Conservation (phyloP, 23 tunicate genomes). For the Clavelina lepadiformis region DNA sequence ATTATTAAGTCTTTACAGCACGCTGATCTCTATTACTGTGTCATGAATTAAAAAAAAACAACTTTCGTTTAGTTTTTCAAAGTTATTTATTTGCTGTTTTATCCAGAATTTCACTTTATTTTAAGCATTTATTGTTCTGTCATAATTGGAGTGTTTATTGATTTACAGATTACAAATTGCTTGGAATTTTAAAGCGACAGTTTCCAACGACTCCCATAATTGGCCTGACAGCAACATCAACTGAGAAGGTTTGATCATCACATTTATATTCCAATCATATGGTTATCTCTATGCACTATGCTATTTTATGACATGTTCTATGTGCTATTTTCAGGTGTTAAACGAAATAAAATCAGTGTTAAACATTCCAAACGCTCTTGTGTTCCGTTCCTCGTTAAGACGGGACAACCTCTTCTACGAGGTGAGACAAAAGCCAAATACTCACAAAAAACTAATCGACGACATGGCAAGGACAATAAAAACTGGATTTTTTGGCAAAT, state of each 20-base stretch:
- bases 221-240: conserved; percentile 88
- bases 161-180: conserved; percentile 69
- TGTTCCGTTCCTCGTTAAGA: conserved; percentile 50
- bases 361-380: conserved; percentile 48
- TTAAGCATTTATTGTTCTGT: neutral
- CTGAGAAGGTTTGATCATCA: conserved; percentile 44
- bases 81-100: neutral
- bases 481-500: conserved; percentile 21
- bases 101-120: neutral
- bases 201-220: conserved; percentile 85
- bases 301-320: neutral
- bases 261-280: neutral
- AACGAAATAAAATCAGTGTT: conserved; percentile 55
- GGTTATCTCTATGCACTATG: too few species aligned
- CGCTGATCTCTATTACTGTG: neutral
- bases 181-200: conserved; percentile 56
- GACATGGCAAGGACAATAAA: conserved; percentile 37
- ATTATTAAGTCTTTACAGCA: too few species aligned
- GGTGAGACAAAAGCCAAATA: conserved; percentile 54
- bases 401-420: conserved; percentile 68
- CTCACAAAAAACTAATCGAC: conserved; percentile 34
- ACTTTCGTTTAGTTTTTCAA: conserved; percentile 19
- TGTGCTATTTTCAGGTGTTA: conserved; percentile 33
- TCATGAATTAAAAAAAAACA: neutral
- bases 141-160: neutral